These are phyloP conservation scores for Nysson spinosus DNA, from an alignment of 2,888 invertebrate genomes.

Conservation along the genomic window DNA sequence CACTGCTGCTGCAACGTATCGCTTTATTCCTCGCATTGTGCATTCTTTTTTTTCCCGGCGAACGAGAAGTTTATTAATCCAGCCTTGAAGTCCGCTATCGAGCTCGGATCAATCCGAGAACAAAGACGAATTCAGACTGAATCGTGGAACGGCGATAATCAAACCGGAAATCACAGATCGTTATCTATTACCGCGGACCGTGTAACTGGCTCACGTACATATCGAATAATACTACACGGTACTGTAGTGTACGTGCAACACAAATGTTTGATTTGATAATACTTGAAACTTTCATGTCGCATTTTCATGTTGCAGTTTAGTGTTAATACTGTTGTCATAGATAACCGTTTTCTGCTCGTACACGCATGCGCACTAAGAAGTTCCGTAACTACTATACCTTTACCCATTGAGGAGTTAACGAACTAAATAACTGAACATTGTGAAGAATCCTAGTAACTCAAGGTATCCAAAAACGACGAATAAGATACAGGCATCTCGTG, in stretches of 20 bases:
- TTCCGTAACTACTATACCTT: no score
- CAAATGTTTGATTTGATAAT: no score
- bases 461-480: no score
- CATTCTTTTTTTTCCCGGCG: constrained; percentile 35
- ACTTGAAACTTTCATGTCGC: no score
- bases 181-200: constrained; percentile 32
- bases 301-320: no score
- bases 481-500: no score
- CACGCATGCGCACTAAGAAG: no score
- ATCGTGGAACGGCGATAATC: constrained; percentile 30
- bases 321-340: no score
- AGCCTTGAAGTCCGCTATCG: constrained; percentile 37
- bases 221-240: not conserved
- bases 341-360: no score
- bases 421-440: no score
- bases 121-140: constrained; percentile 38
- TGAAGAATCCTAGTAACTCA: no score
- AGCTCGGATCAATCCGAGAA: constrained; percentile 27
- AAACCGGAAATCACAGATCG: constrained; percentile 37
- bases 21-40: constrained; percentile 13
- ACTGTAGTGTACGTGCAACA: not conserved
- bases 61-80: constrained; percentile 39
- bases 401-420: no score
- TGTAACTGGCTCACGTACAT: constrained; percentile 16
- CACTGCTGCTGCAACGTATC: not conserved